Percentiles rank a stretch among this genome's conserved stretches.
phyloP scores from a whole-genome alignment of 2,113 vertebrate genomes.

The Brienomyrus brachyistius region DNA sequence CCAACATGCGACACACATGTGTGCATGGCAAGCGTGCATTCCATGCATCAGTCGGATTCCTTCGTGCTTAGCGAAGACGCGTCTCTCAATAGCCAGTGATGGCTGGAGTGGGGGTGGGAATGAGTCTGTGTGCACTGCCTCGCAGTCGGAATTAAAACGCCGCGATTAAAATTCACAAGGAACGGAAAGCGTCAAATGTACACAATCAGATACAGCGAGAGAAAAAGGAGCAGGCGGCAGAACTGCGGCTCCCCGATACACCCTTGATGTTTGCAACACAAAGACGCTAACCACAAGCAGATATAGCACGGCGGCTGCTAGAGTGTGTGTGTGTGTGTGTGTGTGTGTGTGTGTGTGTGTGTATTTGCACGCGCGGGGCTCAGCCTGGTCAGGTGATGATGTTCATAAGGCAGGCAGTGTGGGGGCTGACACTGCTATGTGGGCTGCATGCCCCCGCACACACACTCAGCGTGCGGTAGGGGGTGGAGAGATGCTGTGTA shows the following conservation, averaged over 20 bases:
- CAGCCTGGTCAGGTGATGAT: conserved; percentile 35
- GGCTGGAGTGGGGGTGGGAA: not conserved
- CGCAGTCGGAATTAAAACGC: not conserved
- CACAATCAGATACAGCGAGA: not conserved
- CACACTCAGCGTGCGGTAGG: conserved; percentile 15
- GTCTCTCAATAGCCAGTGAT: not conserved
- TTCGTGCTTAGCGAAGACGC: not conserved
- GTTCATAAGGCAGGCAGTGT: conserved; percentile 24
- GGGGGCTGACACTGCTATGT: conserved; percentile 38
- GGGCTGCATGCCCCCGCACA: conserved; percentile 38
- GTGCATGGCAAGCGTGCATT: not conserved
- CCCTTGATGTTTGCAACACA: not conserved
- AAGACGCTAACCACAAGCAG: not conserved
- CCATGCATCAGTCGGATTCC: not conserved
- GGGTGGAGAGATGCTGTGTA: conserved; percentile 48
- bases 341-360: not conserved
- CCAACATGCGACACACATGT: not conserved
- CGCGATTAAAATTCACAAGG: not conserved
- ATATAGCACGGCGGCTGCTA: not conserved
- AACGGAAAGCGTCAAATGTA: not conserved
- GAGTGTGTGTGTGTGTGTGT: not conserved
- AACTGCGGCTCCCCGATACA: not conserved
- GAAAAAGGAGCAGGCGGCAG: not conserved
- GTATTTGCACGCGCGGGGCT: not conserved
- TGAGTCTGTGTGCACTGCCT: not conserved